phyloP scores from a whole-genome alignment of 2,113 vertebrate genomes.

The Platichthys flesus region DNA sequence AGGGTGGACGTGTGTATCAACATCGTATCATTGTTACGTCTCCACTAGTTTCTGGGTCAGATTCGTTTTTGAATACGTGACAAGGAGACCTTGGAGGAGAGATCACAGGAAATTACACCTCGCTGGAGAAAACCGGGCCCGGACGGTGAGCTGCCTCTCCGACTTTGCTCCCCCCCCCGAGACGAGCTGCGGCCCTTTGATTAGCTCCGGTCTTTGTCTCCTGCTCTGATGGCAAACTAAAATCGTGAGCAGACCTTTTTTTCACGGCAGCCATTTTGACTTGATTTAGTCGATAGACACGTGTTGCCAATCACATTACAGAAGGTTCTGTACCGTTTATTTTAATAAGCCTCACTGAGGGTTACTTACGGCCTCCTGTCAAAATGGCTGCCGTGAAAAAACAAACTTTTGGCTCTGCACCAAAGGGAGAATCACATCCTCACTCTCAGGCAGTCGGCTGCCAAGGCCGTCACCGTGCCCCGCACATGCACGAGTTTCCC shows the following conservation, averaged over 20 bases:
- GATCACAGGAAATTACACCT: conserved; percentile 50
- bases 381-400: neutral
- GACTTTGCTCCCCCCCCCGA: neutral
- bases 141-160: conserved; percentile 27
- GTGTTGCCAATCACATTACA: neutral
- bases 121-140: conserved; percentile 22
- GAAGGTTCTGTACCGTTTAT: neutral
- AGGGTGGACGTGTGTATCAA: conserved; percentile 44
- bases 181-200: neutral
- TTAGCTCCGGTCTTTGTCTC: conserved; percentile 21
- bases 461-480: neutral
- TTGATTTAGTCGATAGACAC: neutral
- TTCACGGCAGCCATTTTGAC: neutral
- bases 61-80: conserved; percentile 18
- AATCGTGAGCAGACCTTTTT: conserved; percentile 11
- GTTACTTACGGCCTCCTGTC: neutral
- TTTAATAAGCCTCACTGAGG: neutral
- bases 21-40: conserved; percentile 63
- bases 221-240: conserved; percentile 34
- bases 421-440: neutral
- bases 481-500: conserved; percentile 5
- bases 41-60: conserved; percentile 63
- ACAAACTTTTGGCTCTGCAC: conserved; percentile 10
- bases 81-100: conserved; percentile 41
- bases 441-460: neutral